phyloP scores from a whole-genome alignment of 2,888 invertebrate species.

The Hyalella azteca region DNA sequence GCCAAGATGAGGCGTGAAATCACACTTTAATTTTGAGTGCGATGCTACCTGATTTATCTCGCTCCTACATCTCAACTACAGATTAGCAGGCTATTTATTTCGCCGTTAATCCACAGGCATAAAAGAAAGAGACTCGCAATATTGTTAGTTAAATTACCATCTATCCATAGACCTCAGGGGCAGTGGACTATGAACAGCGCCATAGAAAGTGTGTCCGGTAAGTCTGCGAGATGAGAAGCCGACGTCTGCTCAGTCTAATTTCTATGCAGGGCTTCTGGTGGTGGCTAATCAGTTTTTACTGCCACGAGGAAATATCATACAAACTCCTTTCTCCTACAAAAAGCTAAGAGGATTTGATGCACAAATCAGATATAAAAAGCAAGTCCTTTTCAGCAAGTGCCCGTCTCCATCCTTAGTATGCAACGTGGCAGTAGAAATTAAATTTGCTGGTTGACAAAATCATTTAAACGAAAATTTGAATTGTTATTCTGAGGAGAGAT shows the following conservation, averaged over 20 bases:
- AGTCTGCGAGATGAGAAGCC: neutral
- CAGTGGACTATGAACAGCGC: neutral
- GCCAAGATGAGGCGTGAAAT: neutral
- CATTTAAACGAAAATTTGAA: too few species aligned
- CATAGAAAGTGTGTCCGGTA: constrained; percentile 19
- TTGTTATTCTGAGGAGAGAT: too few species aligned
- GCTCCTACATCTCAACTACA: constrained; percentile 4
- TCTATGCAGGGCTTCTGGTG: neutral
- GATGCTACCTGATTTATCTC: neutral
- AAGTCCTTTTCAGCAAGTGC: too few species aligned
- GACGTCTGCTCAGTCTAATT: neutral
- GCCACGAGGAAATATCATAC: neutral
- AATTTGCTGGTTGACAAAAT: too few species aligned
- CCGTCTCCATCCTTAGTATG: too few species aligned
- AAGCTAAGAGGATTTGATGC: too few species aligned
- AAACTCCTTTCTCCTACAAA: too few species aligned
- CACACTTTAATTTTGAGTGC: neutral
- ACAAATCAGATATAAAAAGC: too few species aligned
- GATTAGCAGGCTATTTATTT: constrained; percentile 16
- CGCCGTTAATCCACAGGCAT: neutral
- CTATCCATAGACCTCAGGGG: neutral
- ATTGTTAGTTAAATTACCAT: neutral
- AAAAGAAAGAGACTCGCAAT: neutral
- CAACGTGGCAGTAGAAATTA: too few species aligned
- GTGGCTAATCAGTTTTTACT: neutral